phyloP scores from a whole-genome alignment of 2,113 vertebrate species.

The Daphoenositta chrysoptera region DNA sequence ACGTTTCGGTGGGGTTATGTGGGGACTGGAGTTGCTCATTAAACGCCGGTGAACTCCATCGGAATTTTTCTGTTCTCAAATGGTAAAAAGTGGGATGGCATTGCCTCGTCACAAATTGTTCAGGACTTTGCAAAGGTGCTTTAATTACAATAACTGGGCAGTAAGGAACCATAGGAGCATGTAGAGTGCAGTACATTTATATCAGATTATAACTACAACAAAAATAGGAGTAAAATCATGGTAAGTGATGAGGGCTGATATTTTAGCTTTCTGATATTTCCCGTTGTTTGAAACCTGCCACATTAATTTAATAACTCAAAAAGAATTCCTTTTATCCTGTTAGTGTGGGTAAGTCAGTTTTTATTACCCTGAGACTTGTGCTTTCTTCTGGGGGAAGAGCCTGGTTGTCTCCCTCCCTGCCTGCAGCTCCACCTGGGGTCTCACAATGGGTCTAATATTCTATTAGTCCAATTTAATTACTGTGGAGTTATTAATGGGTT shows the following conservation, averaged over 20 bases:
- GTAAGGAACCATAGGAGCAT: background rate
- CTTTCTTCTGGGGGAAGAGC: background rate
- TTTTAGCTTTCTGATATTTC: background rate
- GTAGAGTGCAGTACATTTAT: background rate
- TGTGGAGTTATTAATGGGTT: background rate
- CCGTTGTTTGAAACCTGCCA: background rate
- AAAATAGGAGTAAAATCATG: background rate
- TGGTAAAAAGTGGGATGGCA: background rate
- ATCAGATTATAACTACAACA: background rate
- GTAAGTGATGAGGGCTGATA: background rate
- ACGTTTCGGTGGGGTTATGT: background rate
- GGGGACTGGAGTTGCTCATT: background rate
- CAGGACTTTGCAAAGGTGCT: background rate
- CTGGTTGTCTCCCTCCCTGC: background rate
- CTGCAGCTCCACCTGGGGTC: background rate
- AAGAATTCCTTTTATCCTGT: background rate
- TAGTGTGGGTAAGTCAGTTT: background rate
- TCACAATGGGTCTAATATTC: background rate
- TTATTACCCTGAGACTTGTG: background rate
- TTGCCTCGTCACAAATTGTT: background rate
- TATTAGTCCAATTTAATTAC: background rate
- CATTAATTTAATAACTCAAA: background rate
- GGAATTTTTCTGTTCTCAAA: background rate
- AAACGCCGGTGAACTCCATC: background rate
- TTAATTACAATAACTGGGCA: conserved; percentile 18